These are phyloP conservation scores for Saccostrea glomerata DNA, from an alignment of 1,140 invertebrate genomes.

Conservation along the genomic window DNA sequence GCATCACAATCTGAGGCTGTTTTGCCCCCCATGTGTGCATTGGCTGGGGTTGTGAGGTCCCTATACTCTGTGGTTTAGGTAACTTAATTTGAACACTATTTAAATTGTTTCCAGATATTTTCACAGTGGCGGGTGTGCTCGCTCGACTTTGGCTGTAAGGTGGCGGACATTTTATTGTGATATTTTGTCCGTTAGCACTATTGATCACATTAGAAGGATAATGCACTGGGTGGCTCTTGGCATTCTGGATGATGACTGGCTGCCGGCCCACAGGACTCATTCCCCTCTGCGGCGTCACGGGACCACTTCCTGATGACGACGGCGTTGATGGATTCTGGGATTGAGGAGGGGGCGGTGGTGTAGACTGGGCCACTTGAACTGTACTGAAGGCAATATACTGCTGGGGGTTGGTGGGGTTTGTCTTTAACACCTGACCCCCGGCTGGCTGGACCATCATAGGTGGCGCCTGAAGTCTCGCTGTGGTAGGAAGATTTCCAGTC, in stretches of 20 bases:
- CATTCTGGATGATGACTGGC: constrained; percentile 76
- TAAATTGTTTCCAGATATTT: constrained; percentile 28
- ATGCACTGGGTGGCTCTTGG: constrained; percentile 39
- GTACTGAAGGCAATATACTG: constrained; percentile 61
- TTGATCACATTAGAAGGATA: constrained; percentile 17
- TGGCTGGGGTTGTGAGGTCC: constrained; percentile 57
- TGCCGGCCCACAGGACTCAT: constrained; percentile 53
- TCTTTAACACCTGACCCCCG: background rate
- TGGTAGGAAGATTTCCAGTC: constrained; percentile 84
- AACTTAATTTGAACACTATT: constrained; percentile 40
- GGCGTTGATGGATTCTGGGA: constrained; percentile 58
- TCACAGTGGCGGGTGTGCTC: background rate
- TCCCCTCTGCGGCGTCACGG: constrained; percentile 61
- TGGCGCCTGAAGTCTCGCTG: constrained; percentile 83
- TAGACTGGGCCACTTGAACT: constrained; percentile 60
- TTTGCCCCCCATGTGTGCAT: constrained; percentile 78
- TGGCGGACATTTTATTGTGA: constrained; percentile 56
- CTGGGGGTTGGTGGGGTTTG: background rate
- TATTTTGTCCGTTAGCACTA: constrained; percentile 42
- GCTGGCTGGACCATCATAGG: background rate
- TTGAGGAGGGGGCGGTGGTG: constrained; percentile 27
- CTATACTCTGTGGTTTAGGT: constrained; percentile 31
- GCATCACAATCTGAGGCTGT: constrained; percentile 96
- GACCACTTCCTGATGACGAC: constrained; percentile 53
- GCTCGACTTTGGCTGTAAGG: constrained; percentile 33